These are phyloP conservation scores for Lochmaea capreae DNA, from an alignment of 2,888 invertebrate species.

Conservation along the genomic window DNA sequence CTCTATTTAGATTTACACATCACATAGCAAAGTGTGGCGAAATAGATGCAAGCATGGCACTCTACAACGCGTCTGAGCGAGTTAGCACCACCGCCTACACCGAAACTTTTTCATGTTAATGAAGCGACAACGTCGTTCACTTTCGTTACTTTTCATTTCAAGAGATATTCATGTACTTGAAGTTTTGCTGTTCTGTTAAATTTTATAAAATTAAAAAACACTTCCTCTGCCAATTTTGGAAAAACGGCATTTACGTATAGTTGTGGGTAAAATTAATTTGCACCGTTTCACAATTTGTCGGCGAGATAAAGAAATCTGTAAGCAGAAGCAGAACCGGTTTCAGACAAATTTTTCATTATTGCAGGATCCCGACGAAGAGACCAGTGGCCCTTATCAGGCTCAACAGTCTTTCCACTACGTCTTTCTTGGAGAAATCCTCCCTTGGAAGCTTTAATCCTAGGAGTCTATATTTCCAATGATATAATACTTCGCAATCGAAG, in stretches of 20 bases:
- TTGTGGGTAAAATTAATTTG: too few species aligned
- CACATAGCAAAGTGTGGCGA: conserved; percentile 15
- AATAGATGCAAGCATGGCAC: conserved; percentile 20
- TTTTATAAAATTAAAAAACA: neutral
- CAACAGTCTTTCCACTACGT: too few species aligned
- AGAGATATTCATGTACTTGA: neutral
- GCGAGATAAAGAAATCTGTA: too few species aligned
- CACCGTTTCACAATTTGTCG: too few species aligned
- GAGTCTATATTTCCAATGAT: too few species aligned
- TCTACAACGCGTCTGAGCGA: conserved; percentile 16
- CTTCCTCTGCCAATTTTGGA: neutral
- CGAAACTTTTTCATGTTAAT: conserved; percentile 15
- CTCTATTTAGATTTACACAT: conserved; percentile 30
- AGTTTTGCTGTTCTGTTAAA: conserved; percentile 1
- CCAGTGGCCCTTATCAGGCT: too few species aligned
- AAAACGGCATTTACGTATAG: neutral
- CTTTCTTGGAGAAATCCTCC: too few species aligned
- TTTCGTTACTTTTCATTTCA: conserved; percentile 7
- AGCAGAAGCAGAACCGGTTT: too few species aligned
- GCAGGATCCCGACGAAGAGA: too few species aligned
- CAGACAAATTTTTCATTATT: too few species aligned
- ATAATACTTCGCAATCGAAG: too few species aligned
- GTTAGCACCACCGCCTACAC: conserved; percentile 10
- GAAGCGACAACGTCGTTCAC: conserved; percentile 8
- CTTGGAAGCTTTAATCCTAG: too few species aligned